phyloP scores from a whole-genome alignment of 1,140 invertebrate genomes.

The Odontomachus brunneus region DNA sequence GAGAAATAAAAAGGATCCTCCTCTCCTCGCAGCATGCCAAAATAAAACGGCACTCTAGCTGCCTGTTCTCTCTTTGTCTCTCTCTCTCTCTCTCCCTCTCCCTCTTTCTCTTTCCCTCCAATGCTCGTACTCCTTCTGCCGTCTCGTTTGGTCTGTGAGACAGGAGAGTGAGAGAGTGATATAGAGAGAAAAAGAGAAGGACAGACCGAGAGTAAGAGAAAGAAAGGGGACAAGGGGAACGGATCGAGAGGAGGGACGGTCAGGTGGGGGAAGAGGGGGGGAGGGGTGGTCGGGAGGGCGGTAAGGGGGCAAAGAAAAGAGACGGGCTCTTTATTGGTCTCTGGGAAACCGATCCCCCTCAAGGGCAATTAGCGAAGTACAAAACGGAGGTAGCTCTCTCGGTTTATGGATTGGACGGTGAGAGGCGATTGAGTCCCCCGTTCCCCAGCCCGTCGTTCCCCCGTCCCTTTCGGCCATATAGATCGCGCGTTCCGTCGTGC shows the following conservation, averaged over 20 bases:
- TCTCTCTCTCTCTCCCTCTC: constrained; percentile 43
- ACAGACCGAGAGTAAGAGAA: constrained; percentile 6
- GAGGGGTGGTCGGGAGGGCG: neutral
- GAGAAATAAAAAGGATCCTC: constrained; percentile 79
- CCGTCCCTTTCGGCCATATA: constrained; percentile 24
- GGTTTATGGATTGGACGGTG: constrained; percentile 72
- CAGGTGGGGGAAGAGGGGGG: neutral
- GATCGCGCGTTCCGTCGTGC: constrained; percentile 49
- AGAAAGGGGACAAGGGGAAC: neutral
- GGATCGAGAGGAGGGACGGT: constrained; percentile 5
- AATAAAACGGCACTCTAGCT: constrained; percentile 79
- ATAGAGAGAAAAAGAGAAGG: neutral
- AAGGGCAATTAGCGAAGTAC: constrained; percentile 75
- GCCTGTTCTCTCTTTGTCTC: constrained; percentile 41
- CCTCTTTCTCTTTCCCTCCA: neutral
- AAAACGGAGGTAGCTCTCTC: constrained; percentile 71
- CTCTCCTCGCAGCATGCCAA: constrained; percentile 75
- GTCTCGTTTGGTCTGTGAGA: constrained; percentile 50
- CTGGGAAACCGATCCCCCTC: constrained; percentile 72
- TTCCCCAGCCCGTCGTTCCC: neutral
- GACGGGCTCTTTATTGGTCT: constrained; percentile 72
- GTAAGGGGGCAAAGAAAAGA: constrained; percentile 38
- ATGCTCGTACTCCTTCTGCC: constrained; percentile 36
- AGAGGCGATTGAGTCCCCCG: constrained; percentile 59
- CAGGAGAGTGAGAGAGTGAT: constrained; percentile 18